phyloP scores from a whole-genome alignment of 2,888 invertebrate species.

The Ichneumoninae sp. region DNA sequence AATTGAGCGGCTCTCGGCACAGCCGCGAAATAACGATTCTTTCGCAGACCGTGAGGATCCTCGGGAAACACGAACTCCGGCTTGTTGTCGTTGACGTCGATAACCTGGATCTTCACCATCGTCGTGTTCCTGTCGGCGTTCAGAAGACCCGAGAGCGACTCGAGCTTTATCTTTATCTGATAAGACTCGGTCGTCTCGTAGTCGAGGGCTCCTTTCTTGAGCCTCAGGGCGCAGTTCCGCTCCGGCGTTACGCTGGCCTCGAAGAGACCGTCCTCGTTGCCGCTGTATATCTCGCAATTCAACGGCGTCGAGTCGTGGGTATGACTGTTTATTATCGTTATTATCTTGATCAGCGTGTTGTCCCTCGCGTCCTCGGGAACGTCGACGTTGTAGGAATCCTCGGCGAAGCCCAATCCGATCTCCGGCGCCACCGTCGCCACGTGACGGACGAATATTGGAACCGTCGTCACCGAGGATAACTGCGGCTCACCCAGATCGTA shows the following conservation, averaged over 20 bases:
- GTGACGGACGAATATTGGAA: conserved; percentile 93
- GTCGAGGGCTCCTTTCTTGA: conserved; percentile 90
- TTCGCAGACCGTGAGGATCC: conserved; percentile 85
- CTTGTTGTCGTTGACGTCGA: conserved; percentile 95
- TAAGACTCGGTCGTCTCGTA: conserved; percentile 91
- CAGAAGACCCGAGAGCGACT: conserved; percentile 92
- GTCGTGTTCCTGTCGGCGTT: conserved; percentile 91
- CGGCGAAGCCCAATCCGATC: conserved; percentile 94
- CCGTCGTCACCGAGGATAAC: conserved; percentile 91
- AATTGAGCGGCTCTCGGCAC: conserved; percentile 90
- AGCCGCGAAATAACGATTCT: conserved; percentile 92
- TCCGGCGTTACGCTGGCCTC: conserved; percentile 90
- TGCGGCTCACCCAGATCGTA: conserved; percentile 95
- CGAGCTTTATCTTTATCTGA: conserved; percentile 90
- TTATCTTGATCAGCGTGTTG: conserved; percentile 88
- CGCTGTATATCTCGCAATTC: conserved; percentile 91
- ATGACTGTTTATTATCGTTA: conserved; percentile 91
- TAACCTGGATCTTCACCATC: conserved; percentile 91
- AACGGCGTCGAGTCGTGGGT: conserved; percentile 89
- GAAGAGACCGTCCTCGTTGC: conserved; percentile 91
- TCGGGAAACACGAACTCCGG: conserved; percentile 92
- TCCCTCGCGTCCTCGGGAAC: conserved; percentile 91
- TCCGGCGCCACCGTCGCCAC: conserved; percentile 90
- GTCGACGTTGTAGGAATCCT: conserved; percentile 93
- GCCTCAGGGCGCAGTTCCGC: conserved; percentile 92